These are phyloP conservation scores for Dendrolimus kikuchii DNA, from an alignment of 1,140 invertebrate species.

Conservation along the genomic window DNA sequence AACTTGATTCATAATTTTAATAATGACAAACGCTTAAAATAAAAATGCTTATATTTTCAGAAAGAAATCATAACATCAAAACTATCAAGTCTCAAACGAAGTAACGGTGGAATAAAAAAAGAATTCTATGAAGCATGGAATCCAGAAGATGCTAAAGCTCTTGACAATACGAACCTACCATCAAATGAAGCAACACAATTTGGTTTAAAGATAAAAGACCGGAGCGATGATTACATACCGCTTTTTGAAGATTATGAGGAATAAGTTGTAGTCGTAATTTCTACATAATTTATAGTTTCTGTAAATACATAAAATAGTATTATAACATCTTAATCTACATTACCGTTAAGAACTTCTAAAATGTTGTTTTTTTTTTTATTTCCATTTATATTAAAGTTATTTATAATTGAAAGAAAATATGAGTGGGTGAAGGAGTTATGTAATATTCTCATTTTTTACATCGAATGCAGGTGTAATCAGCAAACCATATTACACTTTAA, in stretches of 20 bases:
- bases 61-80: conserved; percentile 47
- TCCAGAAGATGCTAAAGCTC: conserved; percentile 21
- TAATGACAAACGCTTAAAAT: background rate
- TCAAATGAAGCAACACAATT: conserved; percentile 40
- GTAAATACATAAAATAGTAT: too few species aligned
- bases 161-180: conserved; percentile 30
- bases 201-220: conserved; percentile 45
- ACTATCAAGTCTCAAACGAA: conserved; percentile 34
- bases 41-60: conserved; percentile 27
- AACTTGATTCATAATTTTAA: background rate
- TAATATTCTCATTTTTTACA: too few species aligned
- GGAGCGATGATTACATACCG: conserved; percentile 51
- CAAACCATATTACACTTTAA: too few species aligned
- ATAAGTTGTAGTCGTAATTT: conserved; percentile 5
- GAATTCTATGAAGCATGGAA: conserved; percentile 33
- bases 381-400: too few species aligned
- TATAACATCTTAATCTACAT: too few species aligned
- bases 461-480: too few species aligned
- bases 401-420: too few species aligned
- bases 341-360: too few species aligned
- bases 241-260: conserved; percentile 50
- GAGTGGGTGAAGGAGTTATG: too few species aligned
- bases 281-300: too few species aligned
- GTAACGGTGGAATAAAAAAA: conserved; percentile 28
- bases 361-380: too few species aligned